A percentile compares a stretch with the other conserved stretches of the same genome.
Conservation (phyloP, 2,113 vertebrate genomes). For the Kryptolebias marmoratus region DNA sequence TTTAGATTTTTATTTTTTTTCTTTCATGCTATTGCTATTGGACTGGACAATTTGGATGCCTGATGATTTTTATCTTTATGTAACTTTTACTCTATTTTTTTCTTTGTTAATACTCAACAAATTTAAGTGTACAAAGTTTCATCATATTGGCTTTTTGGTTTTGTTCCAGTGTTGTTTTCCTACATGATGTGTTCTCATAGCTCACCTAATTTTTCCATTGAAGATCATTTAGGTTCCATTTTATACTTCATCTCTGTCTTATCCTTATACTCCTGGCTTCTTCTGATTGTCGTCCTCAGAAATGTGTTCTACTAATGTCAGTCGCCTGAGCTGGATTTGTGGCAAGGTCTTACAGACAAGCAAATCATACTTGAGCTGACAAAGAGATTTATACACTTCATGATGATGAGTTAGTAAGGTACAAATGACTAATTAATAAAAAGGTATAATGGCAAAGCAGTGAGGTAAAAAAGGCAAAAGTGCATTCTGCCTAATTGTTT, state of each 20-base stretch:
- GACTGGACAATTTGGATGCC: too few relatives aligned
- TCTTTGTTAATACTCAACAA: too few relatives aligned
- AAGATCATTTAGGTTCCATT: constrained; percentile 58
- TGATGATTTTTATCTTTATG: too few relatives aligned
- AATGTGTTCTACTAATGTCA: constrained; percentile 25
- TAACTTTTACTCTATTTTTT: too few relatives aligned
- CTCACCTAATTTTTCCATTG: constrained; percentile 52
- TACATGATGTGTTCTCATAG: constrained; percentile 42
- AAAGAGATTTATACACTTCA: constrained; percentile 54
- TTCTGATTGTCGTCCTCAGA: constrained; percentile 48
- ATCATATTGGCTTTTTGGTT: constrained; percentile 21
- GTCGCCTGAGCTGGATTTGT: constrained; percentile 29
- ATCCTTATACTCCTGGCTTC: constrained; percentile 62
- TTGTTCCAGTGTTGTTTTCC: constrained; percentile 40
- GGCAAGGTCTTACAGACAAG: constrained; percentile 14
- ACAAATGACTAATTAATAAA: constrained; percentile 41
- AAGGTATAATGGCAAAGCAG: constrained; percentile 37
- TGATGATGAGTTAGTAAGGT: constrained; percentile 52
- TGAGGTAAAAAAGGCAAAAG: constrained; percentile 21
- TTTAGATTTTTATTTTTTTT: too few relatives aligned
- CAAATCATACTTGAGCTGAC: constrained; percentile 37
- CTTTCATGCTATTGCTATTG: too few relatives aligned
- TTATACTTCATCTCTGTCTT: constrained; percentile 62
- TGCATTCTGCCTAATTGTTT: constrained; percentile 18
- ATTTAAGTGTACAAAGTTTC: not conserved